These are phyloP conservation scores for Seira ritae DNA, from an alignment of 2,888 invertebrate species.

Conservation along the genomic window DNA sequence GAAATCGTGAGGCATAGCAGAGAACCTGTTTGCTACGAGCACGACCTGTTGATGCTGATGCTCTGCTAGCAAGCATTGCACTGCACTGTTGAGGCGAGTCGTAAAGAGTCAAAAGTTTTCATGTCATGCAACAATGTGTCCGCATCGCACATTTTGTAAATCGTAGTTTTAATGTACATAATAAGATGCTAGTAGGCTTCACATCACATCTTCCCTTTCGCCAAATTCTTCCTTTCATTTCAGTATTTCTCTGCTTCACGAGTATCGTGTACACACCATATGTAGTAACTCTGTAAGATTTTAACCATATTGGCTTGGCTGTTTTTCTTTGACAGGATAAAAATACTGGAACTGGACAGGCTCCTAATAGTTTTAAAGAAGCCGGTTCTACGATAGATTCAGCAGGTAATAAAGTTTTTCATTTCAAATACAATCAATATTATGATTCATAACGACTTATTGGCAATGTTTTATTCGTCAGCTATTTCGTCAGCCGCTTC, in stretches of 20 bases:
- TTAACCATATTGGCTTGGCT: slow-evolving; percentile 4
- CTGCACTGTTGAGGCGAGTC: neutral
- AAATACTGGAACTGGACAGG: slow-evolving; percentile 27
- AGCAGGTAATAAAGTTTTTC: neutral
- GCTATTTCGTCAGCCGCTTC: slow-evolving; percentile 3
- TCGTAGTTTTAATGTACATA: too few species aligned
- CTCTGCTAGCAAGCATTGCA: neutral
- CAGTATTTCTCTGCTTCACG: neutral
- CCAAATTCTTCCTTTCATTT: neutral
- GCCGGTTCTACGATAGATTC: neutral
- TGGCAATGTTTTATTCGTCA: neutral
- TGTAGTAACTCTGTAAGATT: neutral
- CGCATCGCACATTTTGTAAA: too few species aligned
- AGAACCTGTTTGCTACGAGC: neutral
- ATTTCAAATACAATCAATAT: too few species aligned
- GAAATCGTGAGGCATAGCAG: neutral
- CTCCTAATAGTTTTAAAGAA: slow-evolving; percentile 13
- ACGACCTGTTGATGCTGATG: slow-evolving; percentile 1
- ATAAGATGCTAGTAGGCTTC: neutral
- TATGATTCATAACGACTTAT: too few species aligned
- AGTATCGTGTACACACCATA: slow-evolving; percentile 7
- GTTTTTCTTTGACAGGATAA: slow-evolving; percentile 44
- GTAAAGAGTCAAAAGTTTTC: neutral
- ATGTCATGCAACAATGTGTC: neutral
- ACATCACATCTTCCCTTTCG: neutral